Conservation (phyloP, 2,797 vertebrate genomes). For the Tachyglossus aculeatus region DNA sequence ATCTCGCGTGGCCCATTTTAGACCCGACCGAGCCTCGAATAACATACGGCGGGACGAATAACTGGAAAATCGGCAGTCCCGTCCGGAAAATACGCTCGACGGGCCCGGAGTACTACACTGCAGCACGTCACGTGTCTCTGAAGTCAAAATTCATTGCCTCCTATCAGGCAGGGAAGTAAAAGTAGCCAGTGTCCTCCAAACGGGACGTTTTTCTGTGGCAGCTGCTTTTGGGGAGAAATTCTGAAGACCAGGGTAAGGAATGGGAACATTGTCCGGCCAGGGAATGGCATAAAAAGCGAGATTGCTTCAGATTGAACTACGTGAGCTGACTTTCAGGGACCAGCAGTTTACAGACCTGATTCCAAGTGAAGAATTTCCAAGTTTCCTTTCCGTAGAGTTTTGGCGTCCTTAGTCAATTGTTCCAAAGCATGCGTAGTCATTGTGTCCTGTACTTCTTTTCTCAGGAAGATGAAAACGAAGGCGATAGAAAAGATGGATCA, state of each 20-base stretch:
- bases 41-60: slow-evolving; percentile 89
- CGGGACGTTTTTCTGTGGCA: slow-evolving; percentile 75
- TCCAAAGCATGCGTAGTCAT: slow-evolving; percentile 4
- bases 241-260: slow-evolving; percentile 72
- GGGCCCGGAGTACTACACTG: slow-evolving; percentile 78
- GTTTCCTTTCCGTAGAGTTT: too few relatives aligned
- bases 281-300: slow-evolving; percentile 11
- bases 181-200: slow-evolving; percentile 76
- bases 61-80: slow-evolving; percentile 97
- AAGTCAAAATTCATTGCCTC: slow-evolving; percentile 85
- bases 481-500: slow-evolving; percentile 72
- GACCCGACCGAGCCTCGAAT: slow-evolving; percentile 86
- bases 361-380: too few relatives aligned
- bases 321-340: too few relatives aligned
- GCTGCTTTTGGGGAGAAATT: slow-evolving; percentile 78
- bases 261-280: slow-evolving; percentile 64
- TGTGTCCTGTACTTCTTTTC: slow-evolving; percentile 72
- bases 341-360: too few relatives aligned
- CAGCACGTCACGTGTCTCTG: slow-evolving; percentile 82
- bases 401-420: slow-evolving; percentile 8
- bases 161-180: slow-evolving; percentile 77
- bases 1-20: slow-evolving; percentile 87
- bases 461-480: slow-evolving; percentile 87
- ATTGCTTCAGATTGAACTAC: too few relatives aligned
- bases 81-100: slow-evolving; percentile 91